Base-by-base conservation (phyloP, 2,888 invertebrate species). In the Incurvaria masculella region DNA sequence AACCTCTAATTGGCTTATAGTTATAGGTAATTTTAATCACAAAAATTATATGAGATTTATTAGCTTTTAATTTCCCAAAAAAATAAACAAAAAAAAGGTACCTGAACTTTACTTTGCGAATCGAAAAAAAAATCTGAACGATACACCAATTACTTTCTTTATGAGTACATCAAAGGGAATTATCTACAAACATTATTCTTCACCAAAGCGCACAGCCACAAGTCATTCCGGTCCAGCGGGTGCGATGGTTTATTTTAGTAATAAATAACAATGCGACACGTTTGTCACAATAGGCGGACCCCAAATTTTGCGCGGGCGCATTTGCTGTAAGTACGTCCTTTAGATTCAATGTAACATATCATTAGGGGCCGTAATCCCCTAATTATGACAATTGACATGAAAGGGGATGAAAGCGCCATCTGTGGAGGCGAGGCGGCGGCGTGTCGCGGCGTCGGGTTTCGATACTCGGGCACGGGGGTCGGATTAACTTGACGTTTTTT, bases 331-430 rank as follows among this genome's bases (percentile, higher is more conserved):
- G 74, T 68, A 74, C 27, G 42, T 70, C 64, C 72, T 64, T 62
- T 61, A 68, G 68, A 69, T 71, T 73, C 72, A 71, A 71, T 71
- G 70, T 71, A 72, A 72, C 73, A 63, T 72, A 71, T 72, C 72
- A 73, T 78, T 72, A 75, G 69, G 68, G 68, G 64, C 55, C 61
- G 63, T 72, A 74, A 76, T 74, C 74, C 75, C 68, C 74, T 78
- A 76, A 78, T 76, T 75, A 78, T 73, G 75, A 73, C 75, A 69
- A 76, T 76, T 76, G 78, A 73, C 74, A 76, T 74, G 64, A 74
- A 74, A 69, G 47, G 72, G 33, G 33, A 33, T 3, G 33, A 11
- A 8, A 23, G 33, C 73, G 60, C 71, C 75, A 76, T 76, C 76
- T 78, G 76, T 71, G 72, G 71, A 66, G 57, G 33, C 33, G 23